Evolutionary conservation across 2,113 vertebrate genomes (phyloP).

Genomic region (Uria lomvia): DNA sequence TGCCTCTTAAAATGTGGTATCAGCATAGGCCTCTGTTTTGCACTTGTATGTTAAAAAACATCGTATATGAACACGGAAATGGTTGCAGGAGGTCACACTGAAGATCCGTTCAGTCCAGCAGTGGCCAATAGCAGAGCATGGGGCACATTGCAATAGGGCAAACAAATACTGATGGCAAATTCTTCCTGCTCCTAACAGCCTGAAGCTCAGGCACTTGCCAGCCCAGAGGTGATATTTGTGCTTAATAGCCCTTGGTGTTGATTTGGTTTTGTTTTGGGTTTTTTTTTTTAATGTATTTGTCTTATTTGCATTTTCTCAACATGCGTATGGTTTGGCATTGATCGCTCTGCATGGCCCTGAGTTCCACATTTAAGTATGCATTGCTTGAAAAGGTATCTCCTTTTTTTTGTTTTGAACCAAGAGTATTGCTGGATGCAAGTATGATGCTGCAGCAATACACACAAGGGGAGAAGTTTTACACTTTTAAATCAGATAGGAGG

Average conservation of each 20-base stretch:
- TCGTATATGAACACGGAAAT: background rate
- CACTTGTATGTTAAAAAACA: background rate
- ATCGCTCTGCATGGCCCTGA: background rate
- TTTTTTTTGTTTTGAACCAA: background rate
- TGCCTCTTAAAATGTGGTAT: background rate
- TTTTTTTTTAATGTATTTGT: background rate
- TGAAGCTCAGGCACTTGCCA: background rate
- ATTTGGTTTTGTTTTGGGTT: background rate
- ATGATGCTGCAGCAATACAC: background rate
- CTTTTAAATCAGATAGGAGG: background rate
- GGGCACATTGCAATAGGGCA: background rate
- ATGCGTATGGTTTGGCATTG: fast-evolving
- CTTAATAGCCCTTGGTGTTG: background rate
- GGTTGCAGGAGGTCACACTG: background rate
- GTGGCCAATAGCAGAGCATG: background rate
- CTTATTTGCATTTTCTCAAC: background rate
- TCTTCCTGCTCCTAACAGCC: background rate
- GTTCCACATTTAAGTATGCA: background rate
- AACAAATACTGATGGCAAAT: background rate
- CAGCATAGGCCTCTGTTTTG: background rate
- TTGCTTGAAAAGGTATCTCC: background rate
- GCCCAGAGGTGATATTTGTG: background rate
- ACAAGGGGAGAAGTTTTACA: background rate
- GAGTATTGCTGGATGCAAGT: background rate
- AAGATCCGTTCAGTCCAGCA: background rate